Evolutionary conservation across 2,888 invertebrate genomes (phyloP), one percentile per base, ranked within the genome.

Genomic region (Nomada ruficornis): DNA sequence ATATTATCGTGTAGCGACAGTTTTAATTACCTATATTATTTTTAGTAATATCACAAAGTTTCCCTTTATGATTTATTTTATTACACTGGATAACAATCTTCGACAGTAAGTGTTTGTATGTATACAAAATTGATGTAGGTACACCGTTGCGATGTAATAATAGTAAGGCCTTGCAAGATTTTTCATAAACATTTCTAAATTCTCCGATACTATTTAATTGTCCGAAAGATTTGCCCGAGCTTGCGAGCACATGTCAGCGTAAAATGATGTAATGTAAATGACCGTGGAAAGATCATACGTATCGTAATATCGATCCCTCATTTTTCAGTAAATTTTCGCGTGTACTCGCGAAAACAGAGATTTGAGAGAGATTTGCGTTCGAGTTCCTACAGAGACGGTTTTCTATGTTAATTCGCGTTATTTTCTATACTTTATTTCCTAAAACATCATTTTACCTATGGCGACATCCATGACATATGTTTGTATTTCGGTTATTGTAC

Each of bases 361-460:
- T 54, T 57, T 20, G n/a, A 64, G 15, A 57, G 29, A 29, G 68
- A 73, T 69, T 44, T 60, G n/a, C 36, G 47, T 68, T 55, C 65
- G 78, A 78, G 54, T 69, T 78, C 18, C 77, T 81, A 69, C 55
- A 44, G 62, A 73, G 73, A 77, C 62, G 60, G 42, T 65, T n/a
- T 47, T 55, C 63, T 71, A 79, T 60, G 63, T 71, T 47, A 42
- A 70, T 55, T 67, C 62, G 79, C 71, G 52, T 77, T 83, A 81
- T 57, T 54, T 23, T 69, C 67, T 78, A 79, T 54, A 26, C 4
- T 73, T 72, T 82, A 78, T 65, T 70, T 15, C n/a, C 78, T 82
- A 84, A 64, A 15, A 77, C 81, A 75, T 78, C 74, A 42, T 59
- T 68, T 77, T 75, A 76, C 57, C 78, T 78, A 70, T 59, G 65